These are phyloP conservation scores for Ophion obscuratus DNA, from an alignment of 2,888 invertebrate species.

Conservation along the genomic window DNA sequence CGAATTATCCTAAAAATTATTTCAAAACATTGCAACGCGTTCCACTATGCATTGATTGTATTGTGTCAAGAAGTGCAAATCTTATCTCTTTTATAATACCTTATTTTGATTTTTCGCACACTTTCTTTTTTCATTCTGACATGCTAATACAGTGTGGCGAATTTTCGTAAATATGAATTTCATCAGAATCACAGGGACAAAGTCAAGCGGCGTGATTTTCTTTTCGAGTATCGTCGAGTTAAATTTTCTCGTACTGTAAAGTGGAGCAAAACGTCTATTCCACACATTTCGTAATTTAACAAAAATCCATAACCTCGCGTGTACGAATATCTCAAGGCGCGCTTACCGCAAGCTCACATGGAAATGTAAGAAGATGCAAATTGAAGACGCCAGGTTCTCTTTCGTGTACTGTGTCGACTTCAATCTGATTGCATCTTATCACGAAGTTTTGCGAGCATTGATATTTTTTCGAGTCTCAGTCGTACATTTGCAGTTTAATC, in stretches of 20 bases:
- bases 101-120: neutral
- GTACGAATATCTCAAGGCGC: conserved; percentile 62
- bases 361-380: conserved; percentile 77
- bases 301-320: conserved; percentile 78
- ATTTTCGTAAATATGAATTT: neutral
- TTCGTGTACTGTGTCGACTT: conserved; percentile 61
- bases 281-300: conserved; percentile 10
- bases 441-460: conserved; percentile 14
- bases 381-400: conserved; percentile 64
- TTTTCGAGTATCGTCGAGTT: neutral
- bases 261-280: conserved; percentile 20
- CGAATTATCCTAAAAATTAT: neutral
- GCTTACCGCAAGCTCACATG: conserved; percentile 68
- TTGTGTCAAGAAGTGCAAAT: neutral
- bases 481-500: neutral
- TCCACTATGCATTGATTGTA: neutral
- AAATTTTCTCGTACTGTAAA: neutral
- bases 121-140: neutral
- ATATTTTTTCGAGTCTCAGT: neutral
- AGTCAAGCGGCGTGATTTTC: neutral
- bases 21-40: neutral
- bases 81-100: neutral
- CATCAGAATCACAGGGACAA: neutral
- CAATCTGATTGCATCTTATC: neutral
- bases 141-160: neutral